A percentile compares a stretch with the other conserved stretches of the same genome.
These are phyloP conservation scores for Donacobius atricapilla DNA, from an alignment of 2,113 vertebrate species.

Conservation along the genomic window DNA sequence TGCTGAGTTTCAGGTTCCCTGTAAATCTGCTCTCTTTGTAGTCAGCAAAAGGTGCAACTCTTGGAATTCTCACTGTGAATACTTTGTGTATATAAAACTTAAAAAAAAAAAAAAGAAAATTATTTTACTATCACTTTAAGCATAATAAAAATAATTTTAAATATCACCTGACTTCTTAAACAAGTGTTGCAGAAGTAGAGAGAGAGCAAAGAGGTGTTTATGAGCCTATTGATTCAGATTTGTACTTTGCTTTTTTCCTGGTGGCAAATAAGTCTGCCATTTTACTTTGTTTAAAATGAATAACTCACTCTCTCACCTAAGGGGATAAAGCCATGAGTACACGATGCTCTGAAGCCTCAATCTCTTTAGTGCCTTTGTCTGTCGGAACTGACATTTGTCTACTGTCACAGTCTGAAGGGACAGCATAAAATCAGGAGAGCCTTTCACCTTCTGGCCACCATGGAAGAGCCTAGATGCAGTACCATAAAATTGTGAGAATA, in stretches of 20 bases:
- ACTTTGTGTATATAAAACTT: background rate
- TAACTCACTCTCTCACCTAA: background rate
- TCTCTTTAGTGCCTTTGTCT: background rate
- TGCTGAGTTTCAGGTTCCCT: background rate
- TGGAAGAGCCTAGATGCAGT: background rate
- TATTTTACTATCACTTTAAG: background rate
- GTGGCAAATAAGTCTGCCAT: background rate
- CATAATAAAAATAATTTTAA: background rate
- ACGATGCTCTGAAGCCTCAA: background rate
- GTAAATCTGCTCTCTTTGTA: background rate
- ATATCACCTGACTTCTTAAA: background rate
- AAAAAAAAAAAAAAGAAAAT: background rate
- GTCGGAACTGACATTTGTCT: background rate
- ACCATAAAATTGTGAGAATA: background rate
- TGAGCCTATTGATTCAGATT: background rate
- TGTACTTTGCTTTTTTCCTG: background rate
- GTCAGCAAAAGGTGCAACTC: background rate
- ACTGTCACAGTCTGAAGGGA: background rate
- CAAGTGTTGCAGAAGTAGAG: background rate
- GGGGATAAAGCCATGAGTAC: background rate
- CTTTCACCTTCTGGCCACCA: background rate
- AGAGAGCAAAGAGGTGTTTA: background rate
- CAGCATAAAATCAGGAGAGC: background rate
- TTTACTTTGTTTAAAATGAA: background rate
- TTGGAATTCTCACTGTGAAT: background rate